Percentiles rank a stretch among this genome's conserved stretches.
Conservation (phyloP, 2,888 invertebrate species). For the Euproctis similis region DNA sequence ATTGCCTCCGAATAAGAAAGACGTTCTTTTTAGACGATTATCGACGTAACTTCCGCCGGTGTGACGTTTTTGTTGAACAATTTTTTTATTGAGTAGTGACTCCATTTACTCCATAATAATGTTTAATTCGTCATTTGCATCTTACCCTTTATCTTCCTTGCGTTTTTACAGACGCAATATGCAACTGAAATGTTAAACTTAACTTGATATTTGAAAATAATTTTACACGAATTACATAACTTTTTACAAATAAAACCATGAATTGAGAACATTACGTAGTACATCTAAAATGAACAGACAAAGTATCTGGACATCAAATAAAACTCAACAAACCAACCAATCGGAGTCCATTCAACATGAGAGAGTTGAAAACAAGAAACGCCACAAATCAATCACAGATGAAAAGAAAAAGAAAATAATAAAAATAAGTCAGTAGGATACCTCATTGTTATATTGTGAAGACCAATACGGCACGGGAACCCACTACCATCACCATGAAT, state of each 20-base stretch:
- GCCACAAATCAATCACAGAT: constrained; percentile 62
- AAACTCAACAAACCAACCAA: constrained; percentile 23
- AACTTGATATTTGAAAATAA: no score
- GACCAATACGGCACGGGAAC: constrained; percentile 65
- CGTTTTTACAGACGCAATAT: no score
- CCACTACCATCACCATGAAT: constrained; percentile 49
- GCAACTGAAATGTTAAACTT: no score
- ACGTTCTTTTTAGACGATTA: constrained; percentile 33
- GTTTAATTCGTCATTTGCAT: no score
- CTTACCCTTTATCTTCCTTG: no score
- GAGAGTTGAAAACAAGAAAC: constrained; percentile 21
- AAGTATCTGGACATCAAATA: constrained; percentile 15
- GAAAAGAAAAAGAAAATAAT: constrained; percentile 34
- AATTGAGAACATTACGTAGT: no score
- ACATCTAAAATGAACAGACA: constrained; percentile 19
- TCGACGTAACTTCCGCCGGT: constrained; percentile 27
- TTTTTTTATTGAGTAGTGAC: no score
- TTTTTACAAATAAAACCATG: no score
- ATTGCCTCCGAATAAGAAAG: constrained; percentile 47
- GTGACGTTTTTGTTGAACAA: constrained; percentile 21
- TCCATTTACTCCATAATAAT: no score
- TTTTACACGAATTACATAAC: no score
- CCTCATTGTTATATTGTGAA: constrained; percentile 49
- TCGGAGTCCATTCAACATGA: constrained; percentile 19
- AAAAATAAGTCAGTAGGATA: no score